Evolutionary conservation across 2,113 vertebrate genomes (phyloP).

Genomic region (human (Homo sapiens)): DNA sequence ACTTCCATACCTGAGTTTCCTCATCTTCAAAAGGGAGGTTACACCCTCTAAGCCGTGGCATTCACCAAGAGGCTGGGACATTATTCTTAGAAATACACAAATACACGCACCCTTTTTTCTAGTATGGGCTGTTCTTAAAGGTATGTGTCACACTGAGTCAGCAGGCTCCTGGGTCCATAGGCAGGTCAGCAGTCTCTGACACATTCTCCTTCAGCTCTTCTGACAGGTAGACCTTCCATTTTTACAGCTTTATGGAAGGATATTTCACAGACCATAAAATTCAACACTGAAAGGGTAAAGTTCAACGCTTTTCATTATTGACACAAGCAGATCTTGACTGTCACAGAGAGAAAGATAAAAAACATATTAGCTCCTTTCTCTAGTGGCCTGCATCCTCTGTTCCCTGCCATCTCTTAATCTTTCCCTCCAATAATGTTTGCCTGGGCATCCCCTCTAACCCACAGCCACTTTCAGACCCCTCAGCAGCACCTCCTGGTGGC

Average conservation of each 20-base stretch:
- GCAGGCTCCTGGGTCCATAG: not conserved
- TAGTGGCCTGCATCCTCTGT: not conserved
- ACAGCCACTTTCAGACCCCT: not conserved
- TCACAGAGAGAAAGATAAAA: not conserved
- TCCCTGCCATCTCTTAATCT: not conserved
- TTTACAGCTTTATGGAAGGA: constrained; percentile 47
- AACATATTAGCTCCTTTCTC: not conserved
- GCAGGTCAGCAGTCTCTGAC: not conserved
- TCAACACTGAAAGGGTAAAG: not conserved
- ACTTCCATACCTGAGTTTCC: not conserved
- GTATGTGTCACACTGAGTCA: not conserved
- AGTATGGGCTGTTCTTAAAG: no score
- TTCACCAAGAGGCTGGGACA: not conserved
- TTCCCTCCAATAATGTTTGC: not conserved
- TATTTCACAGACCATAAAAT: constrained; percentile 53
- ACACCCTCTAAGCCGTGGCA: not conserved
- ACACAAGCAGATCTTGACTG: not conserved
- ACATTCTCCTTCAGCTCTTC: not conserved
- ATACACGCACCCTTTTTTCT: not conserved
- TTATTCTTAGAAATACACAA: not conserved
- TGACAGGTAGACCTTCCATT: not conserved
- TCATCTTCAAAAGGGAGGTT: not conserved
- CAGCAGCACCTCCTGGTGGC: not conserved
- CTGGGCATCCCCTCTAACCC: not conserved
- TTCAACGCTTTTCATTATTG: constrained; percentile 41